Conservation (phyloP, 2,113 vertebrate species). For the Bos indicus region DNA sequence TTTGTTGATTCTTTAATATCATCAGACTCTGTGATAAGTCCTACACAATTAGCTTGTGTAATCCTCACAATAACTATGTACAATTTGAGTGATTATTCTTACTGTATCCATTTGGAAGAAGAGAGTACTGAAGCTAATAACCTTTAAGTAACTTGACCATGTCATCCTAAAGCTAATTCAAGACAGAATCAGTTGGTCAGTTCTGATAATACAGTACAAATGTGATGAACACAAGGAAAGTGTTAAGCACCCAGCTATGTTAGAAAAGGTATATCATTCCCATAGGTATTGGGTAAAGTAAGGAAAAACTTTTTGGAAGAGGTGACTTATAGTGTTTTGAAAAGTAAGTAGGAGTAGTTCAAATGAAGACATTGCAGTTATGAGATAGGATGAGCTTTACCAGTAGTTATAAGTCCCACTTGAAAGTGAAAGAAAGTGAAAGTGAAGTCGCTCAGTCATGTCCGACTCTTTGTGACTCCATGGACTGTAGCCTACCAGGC, state of each 20-base stretch:
- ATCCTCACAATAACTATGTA: neutral
- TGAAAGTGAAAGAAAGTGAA: neutral
- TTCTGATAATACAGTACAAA: neutral
- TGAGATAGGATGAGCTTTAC: neutral
- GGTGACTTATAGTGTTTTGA: neutral
- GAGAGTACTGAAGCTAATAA: neutral
- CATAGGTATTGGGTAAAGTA: neutral
- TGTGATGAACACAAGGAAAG: neutral
- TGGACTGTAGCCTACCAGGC: neutral
- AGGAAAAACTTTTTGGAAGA: neutral
- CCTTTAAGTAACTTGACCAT: neutral
- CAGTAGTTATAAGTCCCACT: neutral
- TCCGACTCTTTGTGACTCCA: accelerated
- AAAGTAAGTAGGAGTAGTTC: neutral
- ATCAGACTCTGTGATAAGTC: neutral
- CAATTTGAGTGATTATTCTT: neutral
- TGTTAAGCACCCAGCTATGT: neutral
- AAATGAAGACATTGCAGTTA: neutral
- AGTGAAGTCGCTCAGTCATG: neutral
- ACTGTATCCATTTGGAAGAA: neutral
- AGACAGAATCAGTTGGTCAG: neutral
- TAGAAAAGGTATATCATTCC: neutral
- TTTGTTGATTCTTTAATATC: neutral
- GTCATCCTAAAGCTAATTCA: neutral
- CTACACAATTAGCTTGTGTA: neutral